Percentiles rank a stretch among this genome's conserved stretches.
These are phyloP conservation scores for Colinus virginianus DNA, from an alignment of 2,113 vertebrate genomes.

Conservation along the genomic window DNA sequence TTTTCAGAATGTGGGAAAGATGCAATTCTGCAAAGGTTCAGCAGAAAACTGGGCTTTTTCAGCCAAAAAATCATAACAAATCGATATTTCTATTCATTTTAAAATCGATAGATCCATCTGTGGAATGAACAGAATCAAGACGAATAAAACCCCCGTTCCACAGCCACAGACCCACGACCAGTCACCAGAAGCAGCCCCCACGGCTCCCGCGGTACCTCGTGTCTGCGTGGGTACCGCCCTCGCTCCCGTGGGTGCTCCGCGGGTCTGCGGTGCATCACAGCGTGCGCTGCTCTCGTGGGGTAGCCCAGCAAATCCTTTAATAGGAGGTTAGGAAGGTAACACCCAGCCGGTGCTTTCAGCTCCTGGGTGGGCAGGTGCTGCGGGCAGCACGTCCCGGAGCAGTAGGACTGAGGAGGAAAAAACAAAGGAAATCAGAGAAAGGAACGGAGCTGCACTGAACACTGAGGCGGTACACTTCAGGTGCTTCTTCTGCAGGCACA, in stretches of 20 bases:
- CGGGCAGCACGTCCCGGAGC: neutral
- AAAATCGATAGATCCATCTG: neutral
- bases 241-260: neutral
- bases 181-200: neutral
- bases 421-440: neutral
- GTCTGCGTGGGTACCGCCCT: neutral
- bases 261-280: neutral
- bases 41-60: neutral
- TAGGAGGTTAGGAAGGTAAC: slow-evolving; percentile 28
- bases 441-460: neutral
- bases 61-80: neutral
- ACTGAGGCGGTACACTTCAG: neutral
- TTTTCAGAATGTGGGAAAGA: neutral
- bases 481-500: neutral
- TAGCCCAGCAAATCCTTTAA: slow-evolving; percentile 35
- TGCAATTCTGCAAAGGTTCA: neutral
- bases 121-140: neutral
- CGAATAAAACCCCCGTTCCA: no score
- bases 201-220: neutral
- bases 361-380: neutral
- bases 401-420: neutral
- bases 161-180: no score
- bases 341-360: neutral
- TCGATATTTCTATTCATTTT: neutral
- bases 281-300: neutral